phyloP scores from a whole-genome alignment of 2,797 vertebrate species.

The Anableps anableps region DNA sequence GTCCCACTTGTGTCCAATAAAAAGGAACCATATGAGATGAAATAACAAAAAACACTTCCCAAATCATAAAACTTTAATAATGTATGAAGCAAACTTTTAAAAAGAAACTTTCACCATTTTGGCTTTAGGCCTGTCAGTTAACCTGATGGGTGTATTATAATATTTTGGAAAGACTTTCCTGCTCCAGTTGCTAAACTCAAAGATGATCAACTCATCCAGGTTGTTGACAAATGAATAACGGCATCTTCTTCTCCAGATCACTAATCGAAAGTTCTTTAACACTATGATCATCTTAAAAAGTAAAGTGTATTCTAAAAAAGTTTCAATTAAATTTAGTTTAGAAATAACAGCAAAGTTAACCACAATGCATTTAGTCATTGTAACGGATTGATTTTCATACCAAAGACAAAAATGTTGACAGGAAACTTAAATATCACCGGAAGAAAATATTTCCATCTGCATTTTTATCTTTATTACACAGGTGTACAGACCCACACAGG shows the following conservation, averaged over 20 bases:
- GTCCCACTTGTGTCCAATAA: conserved; percentile 11
- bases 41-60: conserved; percentile 33
- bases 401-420: not conserved
- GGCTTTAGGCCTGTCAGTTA: not conserved
- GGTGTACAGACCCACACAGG: conserved; percentile 13
- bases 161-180: not conserved
- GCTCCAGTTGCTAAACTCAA: not conserved
- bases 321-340: not conserved
- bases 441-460: not conserved
- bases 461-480: conserved; percentile 15
- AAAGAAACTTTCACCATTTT: not conserved
- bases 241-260: not conserved
- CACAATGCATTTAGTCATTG: not conserved
- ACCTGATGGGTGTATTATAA: not conserved
- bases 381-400: not conserved
- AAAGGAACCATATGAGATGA: conserved; percentile 15
- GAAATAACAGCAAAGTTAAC: not conserved
- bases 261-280: not conserved
- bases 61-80: conserved; percentile 22
- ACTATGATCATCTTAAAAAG: not conserved
- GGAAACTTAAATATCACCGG: not conserved
- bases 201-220: not conserved
- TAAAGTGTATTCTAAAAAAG: not conserved
- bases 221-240: not conserved
- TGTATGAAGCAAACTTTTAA: conserved; percentile 5